phyloP scores from a whole-genome alignment of 2,888 invertebrate species.

The Callinectes sapidus region DNA sequence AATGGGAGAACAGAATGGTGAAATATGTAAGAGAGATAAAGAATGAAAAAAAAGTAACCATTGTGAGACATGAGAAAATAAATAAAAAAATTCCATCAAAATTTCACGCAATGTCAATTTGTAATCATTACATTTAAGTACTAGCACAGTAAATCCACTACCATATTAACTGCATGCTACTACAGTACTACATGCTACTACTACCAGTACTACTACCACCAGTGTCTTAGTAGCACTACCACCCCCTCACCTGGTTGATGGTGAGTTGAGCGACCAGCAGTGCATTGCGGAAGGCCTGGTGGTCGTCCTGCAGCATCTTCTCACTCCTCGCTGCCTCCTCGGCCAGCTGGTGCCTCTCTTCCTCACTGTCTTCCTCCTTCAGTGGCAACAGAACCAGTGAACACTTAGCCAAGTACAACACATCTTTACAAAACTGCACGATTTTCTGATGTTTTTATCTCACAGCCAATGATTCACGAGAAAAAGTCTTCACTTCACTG shows the following conservation, averaged over 20 bases:
- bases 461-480: not conserved
- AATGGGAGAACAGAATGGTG: too few species aligned
- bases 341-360: constrained; percentile 21
- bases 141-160: not conserved
- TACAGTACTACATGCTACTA: too few species aligned
- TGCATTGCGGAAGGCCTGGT: constrained; percentile 67
- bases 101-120: too few species aligned
- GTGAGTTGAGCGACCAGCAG: constrained; percentile 67
- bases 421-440: not conserved
- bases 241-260: constrained; percentile 66
- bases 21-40: too few species aligned
- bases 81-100: too few species aligned
- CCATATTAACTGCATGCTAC: not conserved
- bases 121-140: not conserved
- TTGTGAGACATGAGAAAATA: too few species aligned
- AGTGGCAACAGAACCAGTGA: not conserved
- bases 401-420: not conserved
- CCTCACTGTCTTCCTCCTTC: constrained; percentile 65
- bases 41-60: too few species aligned
- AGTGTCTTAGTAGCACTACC: not conserved
- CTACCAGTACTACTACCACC: not conserved
- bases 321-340: constrained; percentile 66
- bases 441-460: not conserved
- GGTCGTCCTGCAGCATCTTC: constrained; percentile 63
- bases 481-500: not conserved